A percentile compares a stretch with the other conserved stretches of the same genome.
Evolutionary conservation across 2,888 invertebrate species (phyloP).

Genomic region (Nowickia ferox): DNA sequence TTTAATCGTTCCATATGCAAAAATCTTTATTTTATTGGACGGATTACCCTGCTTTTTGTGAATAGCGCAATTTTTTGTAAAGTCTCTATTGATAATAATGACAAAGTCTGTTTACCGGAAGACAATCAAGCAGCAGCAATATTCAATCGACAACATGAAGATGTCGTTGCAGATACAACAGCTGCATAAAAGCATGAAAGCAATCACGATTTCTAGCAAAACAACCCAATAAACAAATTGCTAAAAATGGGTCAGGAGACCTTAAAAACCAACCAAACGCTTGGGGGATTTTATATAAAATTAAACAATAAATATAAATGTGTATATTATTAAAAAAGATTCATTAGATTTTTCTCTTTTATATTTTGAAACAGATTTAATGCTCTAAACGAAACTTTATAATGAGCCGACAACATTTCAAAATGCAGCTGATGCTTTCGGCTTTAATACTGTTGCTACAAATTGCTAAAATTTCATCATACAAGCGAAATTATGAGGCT

Average conservation of each 20-base stretch:
- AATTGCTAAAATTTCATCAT: constrained; percentile 47
- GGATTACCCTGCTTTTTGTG: background rate
- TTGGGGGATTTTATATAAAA: background rate
- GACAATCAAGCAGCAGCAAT: constrained; percentile 59
- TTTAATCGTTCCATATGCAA: no score
- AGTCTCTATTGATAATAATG: constrained; percentile 58
- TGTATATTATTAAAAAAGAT: background rate
- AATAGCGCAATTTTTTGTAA: constrained; percentile 27
- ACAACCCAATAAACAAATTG: constrained; percentile 7
- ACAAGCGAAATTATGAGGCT: constrained; percentile 77
- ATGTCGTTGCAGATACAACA: constrained; percentile 37
- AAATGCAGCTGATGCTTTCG: constrained; percentile 35
- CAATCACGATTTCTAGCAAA: constrained; percentile 5
- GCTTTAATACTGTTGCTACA: constrained; percentile 46
- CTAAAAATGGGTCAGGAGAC: background rate
- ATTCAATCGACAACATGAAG: constrained; percentile 39
- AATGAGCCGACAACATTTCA: constrained; percentile 41
- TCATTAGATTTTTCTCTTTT: background rate
- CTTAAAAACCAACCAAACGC: background rate
- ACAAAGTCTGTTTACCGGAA: constrained; percentile 54
- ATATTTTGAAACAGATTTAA: constrained; percentile 16
- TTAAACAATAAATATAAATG: background rate
- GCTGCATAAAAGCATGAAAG: constrained; percentile 40
- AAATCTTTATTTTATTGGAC: background rate
- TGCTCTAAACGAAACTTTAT: constrained; percentile 11